A percentile compares a stretch with the other conserved stretches of the same genome.
Evolutionary conservation across 1,140 invertebrate genomes (phyloP).

Genomic region (Delia radicum): DNA sequence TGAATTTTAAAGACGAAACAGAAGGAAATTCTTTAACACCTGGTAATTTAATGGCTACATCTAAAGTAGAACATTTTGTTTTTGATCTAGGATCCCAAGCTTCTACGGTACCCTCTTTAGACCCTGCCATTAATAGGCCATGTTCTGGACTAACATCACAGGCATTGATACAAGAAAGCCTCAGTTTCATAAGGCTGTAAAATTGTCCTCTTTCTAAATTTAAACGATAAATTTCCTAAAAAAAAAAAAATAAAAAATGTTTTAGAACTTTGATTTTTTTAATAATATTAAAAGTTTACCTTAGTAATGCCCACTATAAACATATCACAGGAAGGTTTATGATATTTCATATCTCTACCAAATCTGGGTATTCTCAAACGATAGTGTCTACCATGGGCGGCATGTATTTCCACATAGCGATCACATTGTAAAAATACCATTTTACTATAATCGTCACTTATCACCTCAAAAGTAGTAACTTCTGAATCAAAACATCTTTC

Average conservation of each 20-base stretch:
- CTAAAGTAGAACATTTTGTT: constrained; percentile 75
- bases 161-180: constrained; percentile 76
- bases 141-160: constrained; percentile 87
- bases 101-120: constrained; percentile 89
- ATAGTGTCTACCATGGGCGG: constrained; percentile 88
- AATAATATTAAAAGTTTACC: no score
- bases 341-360: constrained; percentile 92
- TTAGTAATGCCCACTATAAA: constrained; percentile 84
- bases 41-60: constrained; percentile 74
- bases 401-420: constrained; percentile 94
- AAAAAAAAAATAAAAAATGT: neutral
- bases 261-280: neutral
- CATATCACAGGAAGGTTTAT: constrained; percentile 86
- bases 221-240: constrained; percentile 85
- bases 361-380: constrained; percentile 90
- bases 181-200: constrained; percentile 78
- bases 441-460: constrained; percentile 89
- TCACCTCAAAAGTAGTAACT: constrained; percentile 81
- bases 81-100: constrained; percentile 91
- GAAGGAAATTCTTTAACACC: constrained; percentile 51
- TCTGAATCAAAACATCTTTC: constrained; percentile 97
- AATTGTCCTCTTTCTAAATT: constrained; percentile 96
- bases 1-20: constrained; percentile 73
- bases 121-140: constrained; percentile 84
- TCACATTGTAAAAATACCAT: constrained; percentile 81